Conservation (phyloP, 2,797 vertebrate genomes). For the Nannoperca obscura region DNA sequence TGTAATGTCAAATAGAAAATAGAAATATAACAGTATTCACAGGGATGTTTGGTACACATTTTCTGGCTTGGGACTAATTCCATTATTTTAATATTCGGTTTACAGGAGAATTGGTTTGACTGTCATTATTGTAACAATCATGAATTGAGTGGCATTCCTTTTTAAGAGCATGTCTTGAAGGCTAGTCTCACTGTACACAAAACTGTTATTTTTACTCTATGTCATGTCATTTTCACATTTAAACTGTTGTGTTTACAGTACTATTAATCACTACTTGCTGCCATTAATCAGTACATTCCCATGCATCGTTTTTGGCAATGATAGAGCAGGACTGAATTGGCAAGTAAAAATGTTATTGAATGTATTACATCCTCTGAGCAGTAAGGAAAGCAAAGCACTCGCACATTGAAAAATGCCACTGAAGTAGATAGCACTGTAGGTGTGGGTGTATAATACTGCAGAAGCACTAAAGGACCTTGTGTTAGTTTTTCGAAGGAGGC, state of each 20-base stretch:
- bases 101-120: slow-evolving; percentile 24
- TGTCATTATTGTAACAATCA: slow-evolving; percentile 29
- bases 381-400: slow-evolving; percentile 91
- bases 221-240: slow-evolving; percentile 41
- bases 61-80: slow-evolving; percentile 28
- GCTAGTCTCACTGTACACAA: slow-evolving; percentile 25
- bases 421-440: slow-evolving; percentile 81
- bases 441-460: slow-evolving; percentile 56
- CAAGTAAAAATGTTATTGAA: slow-evolving; percentile 86
- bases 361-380: slow-evolving; percentile 86
- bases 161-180: slow-evolving; percentile 55
- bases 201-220: slow-evolving; percentile 21
- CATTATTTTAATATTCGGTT: slow-evolving; percentile 15
- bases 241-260: slow-evolving; percentile 56
- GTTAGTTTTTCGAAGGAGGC: slow-evolving; percentile 50
- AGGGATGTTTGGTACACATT: slow-evolving; percentile 3
- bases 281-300: slow-evolving; percentile 80
- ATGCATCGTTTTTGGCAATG: slow-evolving; percentile 75
- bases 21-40: neutral
- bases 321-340: slow-evolving; percentile 83
- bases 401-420: slow-evolving; percentile 78
- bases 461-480: slow-evolving; percentile 73
- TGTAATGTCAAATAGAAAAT: slow-evolving; percentile 38
- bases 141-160: slow-evolving; percentile 65
- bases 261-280: slow-evolving; percentile 77